These are phyloP conservation scores for Gobio gobio DNA, from an alignment of 2,113 vertebrate genomes.

Conservation along the genomic window DNA sequence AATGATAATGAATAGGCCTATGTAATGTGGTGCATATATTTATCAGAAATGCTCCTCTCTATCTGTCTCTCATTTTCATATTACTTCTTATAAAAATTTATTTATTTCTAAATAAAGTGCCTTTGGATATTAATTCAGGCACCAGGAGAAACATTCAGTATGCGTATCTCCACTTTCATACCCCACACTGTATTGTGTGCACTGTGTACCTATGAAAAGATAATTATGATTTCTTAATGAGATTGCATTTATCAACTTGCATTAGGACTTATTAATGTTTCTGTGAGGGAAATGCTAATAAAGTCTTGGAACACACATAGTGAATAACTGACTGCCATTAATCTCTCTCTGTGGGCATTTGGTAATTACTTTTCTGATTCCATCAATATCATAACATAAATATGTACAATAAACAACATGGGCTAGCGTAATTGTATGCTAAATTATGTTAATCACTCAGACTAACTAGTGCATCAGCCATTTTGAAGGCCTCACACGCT, in stretches of 20 bases:
- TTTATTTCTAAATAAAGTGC: neutral
- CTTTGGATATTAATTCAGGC: conserved; percentile 3
- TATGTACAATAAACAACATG: conserved; percentile 19
- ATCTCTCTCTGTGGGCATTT: conserved; percentile 5
- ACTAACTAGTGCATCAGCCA: conserved; percentile 67
- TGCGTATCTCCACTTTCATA: neutral
- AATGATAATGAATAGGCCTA: too few species aligned
- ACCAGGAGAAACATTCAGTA: neutral
- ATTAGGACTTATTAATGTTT: conserved; percentile 8
- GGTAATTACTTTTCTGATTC: conserved; percentile 37
- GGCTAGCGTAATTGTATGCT: conserved; percentile 62
- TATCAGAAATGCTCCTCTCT: too few species aligned
- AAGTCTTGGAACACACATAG: neutral
- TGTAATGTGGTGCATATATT: too few species aligned
- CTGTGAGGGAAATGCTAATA: conserved; percentile 20
- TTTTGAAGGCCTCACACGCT: conserved; percentile 55
- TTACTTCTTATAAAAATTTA: too few species aligned
- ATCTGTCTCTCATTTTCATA: too few species aligned
- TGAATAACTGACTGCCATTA: neutral
- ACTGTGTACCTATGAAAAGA: conserved; percentile 9
- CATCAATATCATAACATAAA: conserved; percentile 19
- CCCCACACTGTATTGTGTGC: neutral
- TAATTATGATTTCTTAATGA: neutral
- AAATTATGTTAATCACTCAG: conserved; percentile 56
- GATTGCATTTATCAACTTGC: neutral